A percentile compares a stretch with the other conserved stretches of the same genome.
Evolutionary conservation across 2,888 invertebrate genomes (phyloP).

Genomic region (Mimachlamys varia): DNA sequence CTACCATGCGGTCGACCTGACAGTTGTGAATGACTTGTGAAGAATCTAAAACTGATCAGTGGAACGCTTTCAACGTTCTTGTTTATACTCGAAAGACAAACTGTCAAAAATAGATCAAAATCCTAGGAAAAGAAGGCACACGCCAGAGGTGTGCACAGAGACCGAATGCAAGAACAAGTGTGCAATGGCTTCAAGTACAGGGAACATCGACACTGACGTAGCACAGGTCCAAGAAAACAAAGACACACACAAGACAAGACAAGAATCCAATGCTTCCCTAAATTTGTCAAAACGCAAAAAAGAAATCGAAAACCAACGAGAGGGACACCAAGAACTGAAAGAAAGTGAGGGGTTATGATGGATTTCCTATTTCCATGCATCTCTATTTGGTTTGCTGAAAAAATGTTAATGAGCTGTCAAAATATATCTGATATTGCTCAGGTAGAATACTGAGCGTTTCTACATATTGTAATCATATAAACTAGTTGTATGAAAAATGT

Average conservation of each 20-base stretch:
- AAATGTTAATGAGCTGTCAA: conserved; percentile 36
- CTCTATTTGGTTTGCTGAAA: background rate
- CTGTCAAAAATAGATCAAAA: conserved; percentile 70
- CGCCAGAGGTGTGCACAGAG: conserved; percentile 66
- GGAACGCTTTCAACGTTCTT: background rate
- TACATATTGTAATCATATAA: background rate
- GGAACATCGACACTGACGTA: conserved; percentile 50
- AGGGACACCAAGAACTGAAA: conserved; percentile 39
- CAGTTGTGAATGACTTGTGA: conserved; percentile 28
- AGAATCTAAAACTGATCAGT: conserved; percentile 4
- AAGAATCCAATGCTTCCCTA: conserved; percentile 26
- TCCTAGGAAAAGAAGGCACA: conserved; percentile 73
- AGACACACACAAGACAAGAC: conserved; percentile 22
- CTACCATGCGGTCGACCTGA: conserved; percentile 36
- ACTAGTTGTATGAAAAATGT: background rate
- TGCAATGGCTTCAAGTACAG: conserved; percentile 46
- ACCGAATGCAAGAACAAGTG: conserved; percentile 38
- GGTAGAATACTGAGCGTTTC: background rate
- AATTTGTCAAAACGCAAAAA: conserved; percentile 58
- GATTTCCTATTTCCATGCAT: background rate
- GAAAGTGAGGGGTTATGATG: background rate
- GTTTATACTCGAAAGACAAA: conserved; percentile 1
- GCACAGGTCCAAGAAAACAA: conserved; percentile 38
- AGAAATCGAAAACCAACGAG: conserved; percentile 58
- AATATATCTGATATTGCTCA: conserved; percentile 3